These are phyloP conservation scores for Cryptocephalus moraei DNA, from an alignment of 2,888 invertebrate genomes.

Conservation along the genomic window DNA sequence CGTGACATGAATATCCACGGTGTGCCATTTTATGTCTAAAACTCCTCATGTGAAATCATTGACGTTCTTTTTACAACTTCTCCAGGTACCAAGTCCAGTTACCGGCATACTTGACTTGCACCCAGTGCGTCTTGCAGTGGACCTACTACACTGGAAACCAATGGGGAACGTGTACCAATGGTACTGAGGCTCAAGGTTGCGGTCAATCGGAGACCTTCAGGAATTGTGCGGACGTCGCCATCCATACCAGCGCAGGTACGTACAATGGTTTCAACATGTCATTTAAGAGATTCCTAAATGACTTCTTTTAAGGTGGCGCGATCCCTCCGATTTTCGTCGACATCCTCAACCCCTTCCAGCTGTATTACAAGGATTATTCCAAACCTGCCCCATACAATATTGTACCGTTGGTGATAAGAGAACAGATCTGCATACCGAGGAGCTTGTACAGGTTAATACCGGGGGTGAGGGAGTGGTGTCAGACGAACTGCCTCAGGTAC, in stretches of 20 bases:
- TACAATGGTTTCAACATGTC: not conserved
- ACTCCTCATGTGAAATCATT: too few species aligned
- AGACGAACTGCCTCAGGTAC: constrained; percentile 74
- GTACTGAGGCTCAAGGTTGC: constrained; percentile 79
- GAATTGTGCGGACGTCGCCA: constrained; percentile 81
- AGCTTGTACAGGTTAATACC: constrained; percentile 54
- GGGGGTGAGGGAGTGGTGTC: constrained; percentile 76
- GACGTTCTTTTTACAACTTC: not conserved
- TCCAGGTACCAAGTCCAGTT: constrained; percentile 61
- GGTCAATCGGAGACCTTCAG: constrained; percentile 86
- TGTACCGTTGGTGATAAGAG: constrained; percentile 66
- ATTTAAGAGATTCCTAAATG: not conserved
- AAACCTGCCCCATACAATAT: constrained; percentile 53
- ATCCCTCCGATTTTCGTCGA: constrained; percentile 62
- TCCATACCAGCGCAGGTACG: constrained; percentile 60
- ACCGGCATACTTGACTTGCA: constrained; percentile 75
- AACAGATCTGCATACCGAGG: constrained; percentile 70
- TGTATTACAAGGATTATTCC: constrained; percentile 63
- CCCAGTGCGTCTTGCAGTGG: constrained; percentile 89
- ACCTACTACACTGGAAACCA: constrained; percentile 87
- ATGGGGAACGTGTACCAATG: constrained; percentile 82
- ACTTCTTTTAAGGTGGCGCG: constrained; percentile 27
- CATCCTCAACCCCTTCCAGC: constrained; percentile 64
- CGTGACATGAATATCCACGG: too few species aligned
- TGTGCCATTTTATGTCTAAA: too few species aligned